Evolutionary conservation across 2,797 vertebrate genomes (phyloP).

Genomic region (Siniperca scherzeri): DNA sequence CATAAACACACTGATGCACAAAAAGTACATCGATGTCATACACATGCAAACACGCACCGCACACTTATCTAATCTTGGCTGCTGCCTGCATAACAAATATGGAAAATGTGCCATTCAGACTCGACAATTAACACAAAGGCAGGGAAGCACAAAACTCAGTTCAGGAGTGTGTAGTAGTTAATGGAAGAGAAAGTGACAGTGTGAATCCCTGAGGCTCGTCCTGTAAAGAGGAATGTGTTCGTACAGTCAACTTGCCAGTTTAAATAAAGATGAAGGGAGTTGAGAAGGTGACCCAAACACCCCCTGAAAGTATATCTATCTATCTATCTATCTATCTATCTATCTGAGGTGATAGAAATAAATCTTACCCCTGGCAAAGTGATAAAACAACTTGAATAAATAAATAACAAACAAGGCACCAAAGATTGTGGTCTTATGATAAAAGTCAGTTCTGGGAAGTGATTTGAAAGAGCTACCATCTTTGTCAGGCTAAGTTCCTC

Average conservation of each 20-base stretch:
- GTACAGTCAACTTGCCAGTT: slow-evolving; percentile 23
- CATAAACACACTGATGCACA: neutral
- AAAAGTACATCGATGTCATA: slow-evolving; percentile 5
- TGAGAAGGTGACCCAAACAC: slow-evolving; percentile 42
- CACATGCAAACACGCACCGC: slow-evolving; percentile 18
- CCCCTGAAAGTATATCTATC: neutral
- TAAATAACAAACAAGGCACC: slow-evolving; percentile 12
- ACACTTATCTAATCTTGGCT: slow-evolving; percentile 56
- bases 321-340: slow-evolving; percentile 1
- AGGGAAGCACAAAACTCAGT: slow-evolving; percentile 32
- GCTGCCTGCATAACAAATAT: slow-evolving; percentile 52
- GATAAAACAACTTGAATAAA: neutral
- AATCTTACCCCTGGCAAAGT: neutral
- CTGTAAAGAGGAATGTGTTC: slow-evolving; percentile 48
- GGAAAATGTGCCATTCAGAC: slow-evolving; percentile 43
- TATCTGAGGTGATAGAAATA: slow-evolving; percentile 5
- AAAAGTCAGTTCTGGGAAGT: slow-evolving; percentile 5
- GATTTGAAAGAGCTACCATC: slow-evolving; percentile 20
- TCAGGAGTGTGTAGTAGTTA: slow-evolving; percentile 43
- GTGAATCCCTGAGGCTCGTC: slow-evolving; percentile 42
- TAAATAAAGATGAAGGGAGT: slow-evolving; percentile 37
- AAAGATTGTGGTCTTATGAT: slow-evolving; percentile 1
- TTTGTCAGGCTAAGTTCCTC: slow-evolving; percentile 1
- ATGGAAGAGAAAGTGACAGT: slow-evolving; percentile 51
- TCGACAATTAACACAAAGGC: slow-evolving; percentile 56